Evolutionary conservation across 2,797 vertebrate species (phyloP).

Genomic region (Anisognathus igniventris): DNA sequence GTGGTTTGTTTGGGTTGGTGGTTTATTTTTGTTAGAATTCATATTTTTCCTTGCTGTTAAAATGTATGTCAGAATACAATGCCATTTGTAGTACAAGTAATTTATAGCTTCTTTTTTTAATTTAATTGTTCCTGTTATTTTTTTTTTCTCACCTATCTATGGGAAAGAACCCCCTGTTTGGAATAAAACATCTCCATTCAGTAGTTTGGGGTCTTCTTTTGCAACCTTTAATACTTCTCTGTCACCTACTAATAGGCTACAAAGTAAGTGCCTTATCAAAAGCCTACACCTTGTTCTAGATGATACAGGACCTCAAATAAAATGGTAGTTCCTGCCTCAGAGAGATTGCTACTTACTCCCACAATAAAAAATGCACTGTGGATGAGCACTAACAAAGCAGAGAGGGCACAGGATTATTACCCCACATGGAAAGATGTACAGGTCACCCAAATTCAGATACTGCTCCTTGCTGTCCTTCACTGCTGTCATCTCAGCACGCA

Average conservation of each 20-base stretch:
- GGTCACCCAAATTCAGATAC: neutral
- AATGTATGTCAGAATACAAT: neutral
- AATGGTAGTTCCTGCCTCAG: neutral
- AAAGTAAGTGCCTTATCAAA: neutral
- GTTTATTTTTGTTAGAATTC: rapidly evolving
- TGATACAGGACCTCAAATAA: neutral
- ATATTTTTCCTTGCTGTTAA: neutral
- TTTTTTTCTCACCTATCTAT: neutral
- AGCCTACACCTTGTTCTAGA: neutral
- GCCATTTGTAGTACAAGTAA: neutral
- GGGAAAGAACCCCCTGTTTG: neutral
- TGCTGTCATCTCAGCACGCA: neutral
- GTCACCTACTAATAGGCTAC: neutral
- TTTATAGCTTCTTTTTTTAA: neutral
- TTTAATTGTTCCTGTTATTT: neutral
- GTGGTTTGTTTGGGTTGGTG: neutral
- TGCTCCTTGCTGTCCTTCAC: neutral
- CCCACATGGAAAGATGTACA: neutral
- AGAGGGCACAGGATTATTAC: neutral
- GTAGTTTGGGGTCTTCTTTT: neutral
- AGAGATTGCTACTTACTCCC: neutral
- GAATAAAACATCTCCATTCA: neutral
- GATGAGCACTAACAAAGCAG: neutral
- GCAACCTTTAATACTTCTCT: neutral
- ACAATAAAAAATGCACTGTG: neutral